Evolutionary conservation across 2,113 vertebrate genomes (phyloP), one percentile per base, ranked within the genome.

Genomic region (Apeltes quadracus): DNA sequence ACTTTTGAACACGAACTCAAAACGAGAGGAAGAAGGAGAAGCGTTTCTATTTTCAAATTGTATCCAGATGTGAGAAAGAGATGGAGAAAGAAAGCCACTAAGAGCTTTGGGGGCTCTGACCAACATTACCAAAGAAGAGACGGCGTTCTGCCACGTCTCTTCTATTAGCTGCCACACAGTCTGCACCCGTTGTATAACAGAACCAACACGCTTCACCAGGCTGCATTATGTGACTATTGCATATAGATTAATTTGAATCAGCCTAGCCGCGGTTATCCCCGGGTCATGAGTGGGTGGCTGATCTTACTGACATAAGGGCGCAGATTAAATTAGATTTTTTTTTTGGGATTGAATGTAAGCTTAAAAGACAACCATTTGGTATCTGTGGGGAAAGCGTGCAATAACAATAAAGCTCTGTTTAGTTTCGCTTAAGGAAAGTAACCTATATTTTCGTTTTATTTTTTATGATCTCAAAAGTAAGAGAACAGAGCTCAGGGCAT

Each of bases 271-370:
- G 61, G 46, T 72, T 46, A 65, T 65, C 32, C 43, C 36, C 56
- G 62, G 78, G 70, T 82, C 81, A 76, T 29, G 54, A 53, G 53
- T 4, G 53, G 36, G 29, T 23, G 36, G 6, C 38, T 69, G 57
- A 85, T 76, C 56, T 71, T 29, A 59, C 51, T 58, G 36, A 29
- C 68, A 79, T 44, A 51, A 61, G 59, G 59, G 46, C 3, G 3
- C 56, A 77, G 69, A 85, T 76, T 69, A 80, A 77, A 72, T 29
- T 69, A 29, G 65, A 39, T 71, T 10, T 59, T 54, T 51, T 61
- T 55, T 51, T 7, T 16, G 14, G 44, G 70, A 75, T 12, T 62
- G 14, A 62, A 36, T 70, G 25, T 22, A 9, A 38, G 39, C 23
- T 61, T 69, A 56, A 56, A 69, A 57, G 18, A 43, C 10, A 64